Conservation (phyloP, 2,113 vertebrate genomes). For the Damaliscus lunatus region DNA sequence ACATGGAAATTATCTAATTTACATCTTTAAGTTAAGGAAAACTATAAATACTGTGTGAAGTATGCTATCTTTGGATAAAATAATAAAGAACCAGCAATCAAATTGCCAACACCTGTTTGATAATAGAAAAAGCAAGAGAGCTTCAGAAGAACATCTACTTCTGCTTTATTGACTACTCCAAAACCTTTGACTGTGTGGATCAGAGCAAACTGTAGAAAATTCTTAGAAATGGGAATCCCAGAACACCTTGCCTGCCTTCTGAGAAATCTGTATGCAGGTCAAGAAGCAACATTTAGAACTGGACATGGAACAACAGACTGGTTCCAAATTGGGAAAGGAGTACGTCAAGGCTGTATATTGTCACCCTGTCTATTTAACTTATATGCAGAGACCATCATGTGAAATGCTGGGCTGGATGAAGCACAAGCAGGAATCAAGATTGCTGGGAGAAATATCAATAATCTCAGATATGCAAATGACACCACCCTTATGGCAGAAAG, state of each 20-base stretch:
- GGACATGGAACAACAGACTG: background rate
- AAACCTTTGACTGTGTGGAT: background rate
- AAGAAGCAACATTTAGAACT: background rate
- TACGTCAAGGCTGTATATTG: background rate
- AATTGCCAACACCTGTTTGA: accelerated
- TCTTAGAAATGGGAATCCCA: background rate
- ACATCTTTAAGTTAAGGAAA: background rate
- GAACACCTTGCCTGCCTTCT: background rate
- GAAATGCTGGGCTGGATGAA: background rate
- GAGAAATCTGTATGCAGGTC: background rate
- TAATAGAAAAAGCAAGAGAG: background rate
- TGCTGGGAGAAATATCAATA: background rate
- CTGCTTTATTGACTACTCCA: background rate
- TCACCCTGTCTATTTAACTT: background rate
- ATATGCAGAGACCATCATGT: background rate
- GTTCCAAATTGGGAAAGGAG: background rate
- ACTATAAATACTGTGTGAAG: background rate
- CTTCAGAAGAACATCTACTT: background rate
- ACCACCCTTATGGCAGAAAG: background rate
- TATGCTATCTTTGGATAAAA: background rate
- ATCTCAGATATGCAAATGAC: background rate
- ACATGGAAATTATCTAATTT: background rate
- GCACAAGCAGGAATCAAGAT: background rate
- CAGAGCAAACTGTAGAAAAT: background rate
- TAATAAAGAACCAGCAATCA: background rate